phyloP scores from a whole-genome alignment of 2,797 vertebrate genomes.

The Peromyscus melanophrys region DNA sequence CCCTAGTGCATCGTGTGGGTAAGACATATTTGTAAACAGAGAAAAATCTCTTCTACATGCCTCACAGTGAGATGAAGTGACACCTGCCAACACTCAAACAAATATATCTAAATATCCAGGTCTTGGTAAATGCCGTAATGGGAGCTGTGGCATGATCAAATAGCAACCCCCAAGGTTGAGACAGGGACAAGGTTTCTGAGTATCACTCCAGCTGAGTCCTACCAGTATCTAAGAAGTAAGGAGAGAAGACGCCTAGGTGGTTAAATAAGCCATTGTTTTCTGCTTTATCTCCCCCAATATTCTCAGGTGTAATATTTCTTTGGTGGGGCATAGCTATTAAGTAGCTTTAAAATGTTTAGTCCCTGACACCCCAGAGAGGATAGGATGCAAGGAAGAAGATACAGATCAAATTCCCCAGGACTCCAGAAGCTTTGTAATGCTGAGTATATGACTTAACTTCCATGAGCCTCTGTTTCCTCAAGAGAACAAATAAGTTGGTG shows the following conservation, averaged over 20 bases:
- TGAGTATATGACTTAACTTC: background rate
- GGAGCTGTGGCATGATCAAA: background rate
- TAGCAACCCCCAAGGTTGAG: background rate
- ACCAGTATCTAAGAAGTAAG: background rate
- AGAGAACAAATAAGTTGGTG: background rate
- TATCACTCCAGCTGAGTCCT: background rate
- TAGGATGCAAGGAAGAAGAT: background rate
- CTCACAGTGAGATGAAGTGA: background rate
- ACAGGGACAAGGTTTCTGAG: background rate
- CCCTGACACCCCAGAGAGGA: background rate
- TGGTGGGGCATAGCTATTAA: background rate
- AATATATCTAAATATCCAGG: background rate
- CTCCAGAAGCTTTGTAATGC: background rate
- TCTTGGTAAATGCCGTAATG: fast-evolving
- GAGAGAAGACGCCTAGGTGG: background rate
- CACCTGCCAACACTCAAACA: background rate
- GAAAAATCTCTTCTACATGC: background rate
- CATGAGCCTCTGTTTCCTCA: background rate
- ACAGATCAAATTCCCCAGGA: background rate
- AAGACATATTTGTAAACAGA: background rate
- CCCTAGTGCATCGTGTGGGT: background rate
- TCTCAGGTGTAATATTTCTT: background rate
- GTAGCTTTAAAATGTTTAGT: background rate
- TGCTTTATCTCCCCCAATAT: background rate
- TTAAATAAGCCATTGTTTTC: background rate